Evolutionary conservation across 2,113 vertebrate species (phyloP).

Genomic region (Neogale vison): DNA sequence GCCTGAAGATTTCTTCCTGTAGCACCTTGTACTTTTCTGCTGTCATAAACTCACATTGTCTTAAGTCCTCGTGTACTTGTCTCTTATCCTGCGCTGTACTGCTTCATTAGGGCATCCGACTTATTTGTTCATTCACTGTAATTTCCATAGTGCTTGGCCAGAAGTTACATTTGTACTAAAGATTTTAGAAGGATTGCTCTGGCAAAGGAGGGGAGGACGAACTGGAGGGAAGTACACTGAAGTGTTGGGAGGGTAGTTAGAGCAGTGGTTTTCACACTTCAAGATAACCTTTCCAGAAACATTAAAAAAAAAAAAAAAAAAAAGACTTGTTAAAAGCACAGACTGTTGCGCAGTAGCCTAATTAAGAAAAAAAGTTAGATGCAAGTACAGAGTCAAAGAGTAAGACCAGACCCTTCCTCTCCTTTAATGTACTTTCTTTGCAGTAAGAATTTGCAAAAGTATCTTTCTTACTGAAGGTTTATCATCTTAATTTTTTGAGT

Average conservation of each 20-base stretch:
- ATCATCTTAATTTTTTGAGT: background rate
- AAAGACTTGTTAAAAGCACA: background rate
- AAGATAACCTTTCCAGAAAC: background rate
- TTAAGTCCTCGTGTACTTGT: background rate
- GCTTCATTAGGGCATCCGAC: background rate
- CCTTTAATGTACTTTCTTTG: background rate
- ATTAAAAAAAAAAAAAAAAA: background rate
- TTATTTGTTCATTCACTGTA: background rate
- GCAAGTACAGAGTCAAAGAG: background rate
- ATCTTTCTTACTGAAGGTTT: background rate
- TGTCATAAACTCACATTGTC: background rate
- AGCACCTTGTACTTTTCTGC: background rate
- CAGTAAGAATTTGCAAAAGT: background rate
- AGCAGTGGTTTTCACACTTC: background rate
- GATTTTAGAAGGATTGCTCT: background rate
- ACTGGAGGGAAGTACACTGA: background rate
- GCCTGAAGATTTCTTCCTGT: background rate
- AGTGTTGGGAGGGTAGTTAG: background rate
- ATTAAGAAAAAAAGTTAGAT: background rate
- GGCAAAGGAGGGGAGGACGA: background rate
- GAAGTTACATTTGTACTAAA: background rate
- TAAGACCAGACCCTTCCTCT: background rate
- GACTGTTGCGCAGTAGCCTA: background rate
- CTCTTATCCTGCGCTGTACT: background rate
- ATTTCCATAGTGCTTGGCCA: background rate